Base-by-base conservation (phyloP, 2,888 invertebrate genomes). In the Lepidonotus clava region DNA sequence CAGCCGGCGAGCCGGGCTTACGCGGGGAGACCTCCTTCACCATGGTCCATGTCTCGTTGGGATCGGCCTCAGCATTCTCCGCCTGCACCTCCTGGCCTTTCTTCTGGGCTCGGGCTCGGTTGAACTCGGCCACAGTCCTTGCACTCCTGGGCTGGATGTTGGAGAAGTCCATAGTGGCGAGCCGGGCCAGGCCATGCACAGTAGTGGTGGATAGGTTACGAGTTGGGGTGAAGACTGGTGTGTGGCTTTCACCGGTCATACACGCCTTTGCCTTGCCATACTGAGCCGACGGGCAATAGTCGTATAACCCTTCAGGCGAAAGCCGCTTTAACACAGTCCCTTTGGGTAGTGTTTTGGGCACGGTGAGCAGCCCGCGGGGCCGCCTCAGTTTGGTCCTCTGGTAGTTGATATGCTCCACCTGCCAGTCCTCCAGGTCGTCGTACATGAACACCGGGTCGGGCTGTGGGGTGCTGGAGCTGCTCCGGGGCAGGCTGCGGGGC, bases 201-300 rank as follows among this genome's bases (percentile, higher is more conserved):
- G 41, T 24, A 2, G 41, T 41, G 0, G 5, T 80, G 14, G 41
- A 46, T 11, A 80, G 80, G 34, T n/a, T 24, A 18, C 80, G 41
- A 1, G 46, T 80, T 5, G 80, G 80, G 0, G 80, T 80, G 46
- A 80, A 51, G 41, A 80, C 41, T 0, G 80, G 80, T 1, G 46
- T 46, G 46, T 80, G 80, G n/a, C 46, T 2, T 6, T 14, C n/a
- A 0, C 46, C 51, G 18, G 46, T 14, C 51, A 80, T 80, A 32
- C 80, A 80, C 0, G 80, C 80, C 46, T 80, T 80, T 4, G 80
- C 80, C 18, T 80, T 80, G n/a, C 80, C 80, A 46, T 80, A 80
- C 46, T 41, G 46, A 24, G 18, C 34, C 28, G 80, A 80, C 11
- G 80, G 80, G 18, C 46, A 46, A 34, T 24, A 80, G 24, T 80